Evolutionary conservation across 53 echinoderm and acorn worm species (phyloP).

Genomic region (Zoroaster sp.): DNA sequence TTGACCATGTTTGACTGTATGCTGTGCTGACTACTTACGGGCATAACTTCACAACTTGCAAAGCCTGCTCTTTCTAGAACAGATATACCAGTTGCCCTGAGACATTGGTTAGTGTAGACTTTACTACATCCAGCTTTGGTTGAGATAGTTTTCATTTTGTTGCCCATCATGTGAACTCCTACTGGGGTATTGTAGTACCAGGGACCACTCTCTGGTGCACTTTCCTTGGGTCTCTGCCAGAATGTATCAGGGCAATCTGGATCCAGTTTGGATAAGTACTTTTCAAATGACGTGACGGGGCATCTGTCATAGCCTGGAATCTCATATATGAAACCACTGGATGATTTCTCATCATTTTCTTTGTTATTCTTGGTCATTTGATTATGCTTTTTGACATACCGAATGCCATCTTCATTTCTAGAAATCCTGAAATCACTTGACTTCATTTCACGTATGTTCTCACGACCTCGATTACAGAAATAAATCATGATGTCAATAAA

Average conservation of each 20-base stretch:
- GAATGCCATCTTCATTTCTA: no score
- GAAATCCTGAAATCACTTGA: no score
- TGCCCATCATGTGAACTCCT: background rate
- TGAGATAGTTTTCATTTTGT: background rate
- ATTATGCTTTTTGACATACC: no score
- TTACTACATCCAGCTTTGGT: background rate
- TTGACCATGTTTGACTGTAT: no score
- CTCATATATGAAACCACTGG: background rate
- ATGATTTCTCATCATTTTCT: background rate
- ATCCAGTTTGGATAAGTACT: background rate
- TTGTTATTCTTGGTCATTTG: no score
- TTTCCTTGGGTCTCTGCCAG: conserved; percentile 4
- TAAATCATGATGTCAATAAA: no score
- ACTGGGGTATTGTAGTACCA: background rate
- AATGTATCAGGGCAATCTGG: background rate
- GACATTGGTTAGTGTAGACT: background rate
- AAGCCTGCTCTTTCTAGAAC: no score
- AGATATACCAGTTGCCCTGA: background rate
- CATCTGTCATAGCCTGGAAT: conserved; percentile 4
- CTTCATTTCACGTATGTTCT: no score
- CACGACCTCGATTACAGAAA: no score
- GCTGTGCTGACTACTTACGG: no score
- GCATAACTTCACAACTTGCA: no score
- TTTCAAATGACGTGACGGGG: conserved; percentile 1
- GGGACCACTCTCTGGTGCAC: background rate